Conservation (phyloP, 2,888 invertebrate genomes). For the Tribolium freemani region DNA sequence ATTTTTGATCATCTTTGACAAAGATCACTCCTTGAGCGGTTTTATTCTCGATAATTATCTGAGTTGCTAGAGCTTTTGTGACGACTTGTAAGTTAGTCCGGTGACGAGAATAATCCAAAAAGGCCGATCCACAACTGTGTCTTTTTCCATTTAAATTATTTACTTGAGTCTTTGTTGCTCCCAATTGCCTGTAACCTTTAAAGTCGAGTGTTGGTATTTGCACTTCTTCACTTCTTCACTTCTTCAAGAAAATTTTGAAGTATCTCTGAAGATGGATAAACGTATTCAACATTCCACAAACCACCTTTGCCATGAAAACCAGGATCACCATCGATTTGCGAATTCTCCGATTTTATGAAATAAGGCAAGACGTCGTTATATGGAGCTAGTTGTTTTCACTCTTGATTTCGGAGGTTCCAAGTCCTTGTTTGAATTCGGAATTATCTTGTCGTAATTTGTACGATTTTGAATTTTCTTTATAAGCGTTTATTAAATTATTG, state of each 20-base stretch:
- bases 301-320: conserved; percentile 79
- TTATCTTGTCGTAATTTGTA: background rate
- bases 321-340: conserved; percentile 75
- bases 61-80: conserved; percentile 71
- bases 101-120: conserved; percentile 69
- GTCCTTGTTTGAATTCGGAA: background rate
- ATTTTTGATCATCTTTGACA: conserved; percentile 66
- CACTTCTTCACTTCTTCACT: conserved; percentile 71
- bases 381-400: conserved; percentile 57
- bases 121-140: conserved; percentile 74
- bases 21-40: conserved; percentile 74
- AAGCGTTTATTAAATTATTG: background rate
- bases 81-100: conserved; percentile 73
- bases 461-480: background rate
- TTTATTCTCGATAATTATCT: conserved; percentile 70
- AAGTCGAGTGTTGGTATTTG: conserved; percentile 74
- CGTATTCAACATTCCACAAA: conserved; percentile 79
- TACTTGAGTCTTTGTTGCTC: conserved; percentile 75
- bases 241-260: conserved; percentile 70
- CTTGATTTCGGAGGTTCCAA: background rate
- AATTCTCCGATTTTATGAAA: conserved; percentile 88
- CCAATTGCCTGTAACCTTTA: conserved; percentile 74
- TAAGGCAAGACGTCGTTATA: conserved; percentile 85
- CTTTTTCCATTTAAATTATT: conserved; percentile 74
- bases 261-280: conserved; percentile 77